Conservation (phyloP, 1,140 invertebrate genomes). For the Catajapyx aquilonaris region DNA sequence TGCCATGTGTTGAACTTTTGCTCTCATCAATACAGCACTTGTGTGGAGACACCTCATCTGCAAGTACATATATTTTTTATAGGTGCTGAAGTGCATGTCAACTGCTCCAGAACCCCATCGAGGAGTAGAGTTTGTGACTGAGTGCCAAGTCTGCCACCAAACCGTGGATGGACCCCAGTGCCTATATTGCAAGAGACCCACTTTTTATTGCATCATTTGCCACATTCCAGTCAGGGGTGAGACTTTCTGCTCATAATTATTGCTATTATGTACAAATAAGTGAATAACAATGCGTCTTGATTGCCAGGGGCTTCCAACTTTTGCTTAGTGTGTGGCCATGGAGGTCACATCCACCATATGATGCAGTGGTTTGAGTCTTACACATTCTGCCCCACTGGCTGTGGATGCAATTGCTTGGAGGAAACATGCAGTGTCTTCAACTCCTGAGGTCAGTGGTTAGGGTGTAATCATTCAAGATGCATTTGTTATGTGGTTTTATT, state of each 20-base stretch:
- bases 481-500: too few relatives aligned
- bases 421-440: too few relatives aligned
- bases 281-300: too few relatives aligned
- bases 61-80: slow-evolving; percentile 11
- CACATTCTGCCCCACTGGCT: slow-evolving; percentile 51
- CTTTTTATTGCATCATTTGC: slow-evolving; percentile 61
- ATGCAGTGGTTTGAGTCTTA: slow-evolving; percentile 51
- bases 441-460: too few relatives aligned
- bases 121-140: slow-evolving; percentile 51
- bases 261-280: too few relatives aligned
- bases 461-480: too few relatives aligned
- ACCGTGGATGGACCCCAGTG: slow-evolving; percentile 29
- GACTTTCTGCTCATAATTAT: too few relatives aligned
- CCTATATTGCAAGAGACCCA: slow-evolving; percentile 41
- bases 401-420: slow-evolving; percentile 67
- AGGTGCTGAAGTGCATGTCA: slow-evolving; percentile 58
- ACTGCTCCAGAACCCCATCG: slow-evolving; percentile 31
- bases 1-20: too few relatives aligned
- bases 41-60: too few relatives aligned
- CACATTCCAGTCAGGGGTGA: slow-evolving; percentile 60
- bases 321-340: slow-evolving; percentile 73
- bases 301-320: slow-evolving; percentile 43
- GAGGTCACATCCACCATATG: slow-evolving; percentile 66
- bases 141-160: slow-evolving; percentile 46
- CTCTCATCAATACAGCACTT: too few relatives aligned